These are phyloP conservation scores for Diadema setosum DNA, from an alignment of 35 echinoderm and acorn worm species.

Conservation along the genomic window DNA sequence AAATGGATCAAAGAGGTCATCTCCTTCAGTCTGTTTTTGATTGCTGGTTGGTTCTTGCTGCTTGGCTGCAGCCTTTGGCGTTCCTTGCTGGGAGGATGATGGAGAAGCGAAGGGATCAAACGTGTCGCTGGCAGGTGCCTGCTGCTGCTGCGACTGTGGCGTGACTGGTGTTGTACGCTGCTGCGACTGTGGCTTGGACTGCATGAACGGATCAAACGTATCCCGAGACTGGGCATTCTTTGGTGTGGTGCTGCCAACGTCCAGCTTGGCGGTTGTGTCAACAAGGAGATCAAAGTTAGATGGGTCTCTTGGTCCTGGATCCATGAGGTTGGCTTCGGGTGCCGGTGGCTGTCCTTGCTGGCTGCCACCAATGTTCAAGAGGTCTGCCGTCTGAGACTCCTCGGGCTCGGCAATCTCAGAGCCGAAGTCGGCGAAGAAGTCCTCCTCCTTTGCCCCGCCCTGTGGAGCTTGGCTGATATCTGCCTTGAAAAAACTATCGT, in stretches of 20 bases:
- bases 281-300: conserved; percentile 76
- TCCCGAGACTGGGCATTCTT: background rate
- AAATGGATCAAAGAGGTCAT: conserved; percentile 85
- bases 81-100: background rate
- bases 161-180: background rate
- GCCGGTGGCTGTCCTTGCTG: background rate
- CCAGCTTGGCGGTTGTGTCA: background rate
- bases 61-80: background rate
- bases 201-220: conserved; percentile 74
- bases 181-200: background rate
- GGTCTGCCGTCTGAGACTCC: conserved; percentile 45
- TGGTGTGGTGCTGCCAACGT: background rate
- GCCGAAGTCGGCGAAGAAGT: conserved; percentile 3
- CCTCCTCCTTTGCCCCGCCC: background rate
- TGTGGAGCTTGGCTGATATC: background rate
- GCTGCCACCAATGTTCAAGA: conserved; percentile 49
- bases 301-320: conserved; percentile 20
- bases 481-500: conserved; percentile 39
- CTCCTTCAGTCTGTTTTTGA: background rate
- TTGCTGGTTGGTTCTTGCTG: background rate
- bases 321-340: conserved; percentile 34
- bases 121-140: background rate
- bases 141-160: background rate
- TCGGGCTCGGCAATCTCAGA: background rate
- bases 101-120: conserved; percentile 62